These are phyloP conservation scores for Microcebus murinus DNA, from an alignment of 2,113 vertebrate genomes.

Conservation along the genomic window DNA sequence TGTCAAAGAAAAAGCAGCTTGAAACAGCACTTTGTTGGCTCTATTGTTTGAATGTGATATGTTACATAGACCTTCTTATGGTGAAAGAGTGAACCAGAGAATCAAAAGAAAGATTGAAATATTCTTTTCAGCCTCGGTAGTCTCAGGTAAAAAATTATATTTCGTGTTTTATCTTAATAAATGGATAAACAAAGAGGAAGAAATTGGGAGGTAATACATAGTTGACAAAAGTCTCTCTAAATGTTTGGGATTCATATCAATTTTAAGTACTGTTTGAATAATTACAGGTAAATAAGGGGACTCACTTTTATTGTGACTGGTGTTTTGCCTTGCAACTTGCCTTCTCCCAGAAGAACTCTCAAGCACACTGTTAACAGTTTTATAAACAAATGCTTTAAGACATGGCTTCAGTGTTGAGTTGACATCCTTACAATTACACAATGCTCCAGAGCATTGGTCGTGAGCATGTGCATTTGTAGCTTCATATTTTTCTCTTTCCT, in stretches of 20 bases:
- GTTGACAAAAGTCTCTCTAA: not conserved
- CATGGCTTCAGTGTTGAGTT: not conserved
- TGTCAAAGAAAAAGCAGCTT: not conserved
- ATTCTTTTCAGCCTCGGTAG: not conserved
- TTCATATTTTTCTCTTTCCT: not conserved
- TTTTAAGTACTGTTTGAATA: conserved; percentile 29
- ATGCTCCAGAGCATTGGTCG: not conserved
- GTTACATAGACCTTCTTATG: not conserved
- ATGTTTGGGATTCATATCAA: not conserved
- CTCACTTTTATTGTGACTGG: not conserved
- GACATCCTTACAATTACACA: not conserved
- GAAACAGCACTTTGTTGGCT: not conserved
- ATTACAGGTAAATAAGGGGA: not conserved
- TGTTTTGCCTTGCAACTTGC: not conserved
- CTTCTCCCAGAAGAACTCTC: not conserved
- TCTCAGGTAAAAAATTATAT: not conserved
- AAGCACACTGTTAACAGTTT: not conserved
- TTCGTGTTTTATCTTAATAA: conserved; percentile 11
- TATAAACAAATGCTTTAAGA: not conserved
- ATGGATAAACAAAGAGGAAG: not conserved
- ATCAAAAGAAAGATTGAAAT: not conserved
- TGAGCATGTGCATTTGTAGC: not conserved
- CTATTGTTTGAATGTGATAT: not conserved
- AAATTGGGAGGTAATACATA: not conserved
- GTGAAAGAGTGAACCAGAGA: not conserved